Base-by-base conservation (phyloP, 2,888 invertebrate genomes). In the Trichogramma dendrolimi region DNA sequence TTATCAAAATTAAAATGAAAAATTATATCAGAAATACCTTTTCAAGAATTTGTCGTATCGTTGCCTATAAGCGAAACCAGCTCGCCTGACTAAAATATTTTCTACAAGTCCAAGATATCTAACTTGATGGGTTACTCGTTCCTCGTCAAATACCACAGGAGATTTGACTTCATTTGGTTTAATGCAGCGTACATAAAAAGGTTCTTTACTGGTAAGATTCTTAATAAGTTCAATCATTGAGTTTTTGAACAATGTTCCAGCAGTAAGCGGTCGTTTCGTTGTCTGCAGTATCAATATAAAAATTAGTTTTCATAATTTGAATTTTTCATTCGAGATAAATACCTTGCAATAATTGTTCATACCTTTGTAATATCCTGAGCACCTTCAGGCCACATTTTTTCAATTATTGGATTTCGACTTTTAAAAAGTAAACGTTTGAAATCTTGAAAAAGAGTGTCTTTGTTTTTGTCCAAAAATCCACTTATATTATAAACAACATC, bases 391-490 rank as follows among this genome's bases (percentile, higher is more conserved):
- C 96, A 98, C 95, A 98, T 96, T 64, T 83, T 82, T 50, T 87
- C 86, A 49, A 98, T 83, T 68, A 92, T 86, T 27, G 81, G 75
- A 80, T 94, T 91, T 61, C 82, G 83, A 54, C 96, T 96, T 73
- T 90, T 88, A 80, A 87, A 95, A 68, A 97, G 83, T 61, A 98
- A 82, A 41, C 98, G 83, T 82, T 97, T 98, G 74, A 98, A 93
- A 81, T 98, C 97, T 83, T 96, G 96, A 83, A 94, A 98, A 55
- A 98, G 83, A 0, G 93, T 92, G 79, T 98, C 98, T 80, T 91
- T 94, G 82, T 98, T 98, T 82, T 98, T 98, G 80, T 98, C 97
- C 80, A 98, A 86, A 82, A 98, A 98, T 1, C 96, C 95, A 10
- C 84, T 83, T 14, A 96, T 86, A 59, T 87, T 87, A 82, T 98